phyloP scores from a whole-genome alignment of 1,140 invertebrate species.

The Alviniconcha marisindica region DNA sequence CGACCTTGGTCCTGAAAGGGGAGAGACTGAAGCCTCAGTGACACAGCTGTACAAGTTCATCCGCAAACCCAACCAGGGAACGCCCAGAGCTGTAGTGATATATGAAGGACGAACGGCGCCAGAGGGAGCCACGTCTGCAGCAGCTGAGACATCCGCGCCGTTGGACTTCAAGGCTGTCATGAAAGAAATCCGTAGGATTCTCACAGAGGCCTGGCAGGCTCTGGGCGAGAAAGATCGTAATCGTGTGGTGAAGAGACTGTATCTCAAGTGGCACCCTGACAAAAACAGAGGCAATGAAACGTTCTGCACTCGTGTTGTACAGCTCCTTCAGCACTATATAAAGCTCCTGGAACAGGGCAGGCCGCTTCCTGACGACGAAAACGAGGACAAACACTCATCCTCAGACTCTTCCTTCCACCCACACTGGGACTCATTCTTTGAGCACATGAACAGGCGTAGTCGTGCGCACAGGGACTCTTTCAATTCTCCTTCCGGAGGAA shows the following conservation, averaged over 20 bases:
- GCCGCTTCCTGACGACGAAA: conserved; percentile 38
- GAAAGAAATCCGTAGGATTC: conserved; percentile 48
- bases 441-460: conserved; percentile 18
- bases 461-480: neutral
- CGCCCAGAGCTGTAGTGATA: neutral
- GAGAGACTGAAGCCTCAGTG: conserved; percentile 38
- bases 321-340: conserved; percentile 53
- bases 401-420: neutral
- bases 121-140: neutral
- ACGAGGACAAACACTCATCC: conserved; percentile 11
- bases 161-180: conserved; percentile 36
- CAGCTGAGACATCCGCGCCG: neutral
- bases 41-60: conserved; percentile 60
- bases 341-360: conserved; percentile 50
- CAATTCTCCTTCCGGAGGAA: neutral
- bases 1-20: conserved; percentile 51
- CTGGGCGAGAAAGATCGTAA: conserved; percentile 58
- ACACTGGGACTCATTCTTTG: neutral
- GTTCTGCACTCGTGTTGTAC: conserved; percentile 58
- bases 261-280: conserved; percentile 73
- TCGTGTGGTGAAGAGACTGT: conserved; percentile 63
- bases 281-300: conserved; percentile 66
- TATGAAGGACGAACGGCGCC: neutral
- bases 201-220: conserved; percentile 55
- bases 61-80: conserved; percentile 21